Evolutionary conservation across 2,888 invertebrate species (phyloP).

Genomic region (Mythimna impura): DNA sequence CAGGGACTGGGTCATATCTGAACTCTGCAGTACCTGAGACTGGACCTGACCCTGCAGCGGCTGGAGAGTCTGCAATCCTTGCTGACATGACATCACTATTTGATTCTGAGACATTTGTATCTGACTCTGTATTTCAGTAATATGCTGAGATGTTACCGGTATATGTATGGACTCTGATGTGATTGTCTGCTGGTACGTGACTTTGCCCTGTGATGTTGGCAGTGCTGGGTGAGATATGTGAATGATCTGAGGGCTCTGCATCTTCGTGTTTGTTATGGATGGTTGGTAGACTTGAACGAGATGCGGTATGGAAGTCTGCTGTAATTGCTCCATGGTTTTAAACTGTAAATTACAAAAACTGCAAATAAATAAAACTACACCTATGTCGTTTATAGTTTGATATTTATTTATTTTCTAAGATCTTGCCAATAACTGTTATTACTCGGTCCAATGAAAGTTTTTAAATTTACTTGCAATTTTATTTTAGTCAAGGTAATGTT

Average conservation of each 20-base stretch:
- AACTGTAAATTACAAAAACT: conserved; percentile 48
- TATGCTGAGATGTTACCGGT: conserved; percentile 75
- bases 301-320: conserved; percentile 78
- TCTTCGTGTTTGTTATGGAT: conserved; percentile 68
- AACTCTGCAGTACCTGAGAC: conserved; percentile 73
- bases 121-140: conserved; percentile 72
- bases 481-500: no score
- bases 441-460: no score
- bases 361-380: not conserved
- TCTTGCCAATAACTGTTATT: not conserved
- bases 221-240: conserved; percentile 79
- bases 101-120: conserved; percentile 80
- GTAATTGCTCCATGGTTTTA: conserved; percentile 81
- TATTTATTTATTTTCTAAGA: not conserved
- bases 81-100: conserved; percentile 84
- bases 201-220: conserved; percentile 78
- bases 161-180: conserved; percentile 79
- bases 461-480: no score
- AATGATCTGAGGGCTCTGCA: conserved; percentile 78
- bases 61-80: conserved; percentile 75
- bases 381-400: no score
- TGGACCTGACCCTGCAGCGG: conserved; percentile 60
- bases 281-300: conserved; percentile 84
- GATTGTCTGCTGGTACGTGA: conserved; percentile 81
- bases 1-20: conserved; percentile 78